Evolutionary conservation across 2,113 vertebrate genomes (phyloP).

Genomic region (Heterocephalus glaber): DNA sequence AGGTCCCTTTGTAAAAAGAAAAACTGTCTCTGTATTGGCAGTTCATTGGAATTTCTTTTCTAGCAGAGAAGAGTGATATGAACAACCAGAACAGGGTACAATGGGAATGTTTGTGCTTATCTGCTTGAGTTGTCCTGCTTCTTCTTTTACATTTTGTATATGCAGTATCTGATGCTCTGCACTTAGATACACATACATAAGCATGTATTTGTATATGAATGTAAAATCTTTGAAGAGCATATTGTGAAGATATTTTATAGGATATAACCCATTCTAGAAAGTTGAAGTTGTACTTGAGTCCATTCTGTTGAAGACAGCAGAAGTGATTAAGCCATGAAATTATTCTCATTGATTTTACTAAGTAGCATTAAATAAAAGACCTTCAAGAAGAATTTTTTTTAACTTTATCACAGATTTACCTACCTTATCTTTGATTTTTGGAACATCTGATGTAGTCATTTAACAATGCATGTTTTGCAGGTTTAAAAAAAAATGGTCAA

Average conservation of each 20-base stretch:
- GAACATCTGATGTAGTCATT: background rate
- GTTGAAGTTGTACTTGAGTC: background rate
- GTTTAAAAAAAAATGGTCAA: slow-evolving; percentile 18
- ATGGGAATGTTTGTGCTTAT: slow-evolving; percentile 48
- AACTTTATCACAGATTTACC: background rate
- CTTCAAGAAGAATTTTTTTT: background rate
- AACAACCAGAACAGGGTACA: background rate
- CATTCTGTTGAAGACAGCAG: background rate
- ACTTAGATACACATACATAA: background rate
- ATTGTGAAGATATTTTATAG: background rate
- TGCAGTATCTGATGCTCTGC: background rate
- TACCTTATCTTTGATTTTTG: background rate
- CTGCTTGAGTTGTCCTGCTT: background rate
- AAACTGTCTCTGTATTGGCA: slow-evolving; percentile 72
- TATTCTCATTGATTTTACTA: background rate
- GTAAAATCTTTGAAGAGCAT: background rate
- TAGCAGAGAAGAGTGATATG: slow-evolving; percentile 54
- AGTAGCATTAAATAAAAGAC: background rate
- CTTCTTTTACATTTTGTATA: background rate
- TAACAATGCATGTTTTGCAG: background rate
- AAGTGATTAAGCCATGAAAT: background rate
- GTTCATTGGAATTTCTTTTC: slow-evolving; percentile 76
- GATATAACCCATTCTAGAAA: background rate
- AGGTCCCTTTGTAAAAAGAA: slow-evolving; percentile 82
- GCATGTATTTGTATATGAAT: background rate